Conservation (phyloP, 2,888 invertebrate species). For the Lycocerus yunnanus region DNA sequence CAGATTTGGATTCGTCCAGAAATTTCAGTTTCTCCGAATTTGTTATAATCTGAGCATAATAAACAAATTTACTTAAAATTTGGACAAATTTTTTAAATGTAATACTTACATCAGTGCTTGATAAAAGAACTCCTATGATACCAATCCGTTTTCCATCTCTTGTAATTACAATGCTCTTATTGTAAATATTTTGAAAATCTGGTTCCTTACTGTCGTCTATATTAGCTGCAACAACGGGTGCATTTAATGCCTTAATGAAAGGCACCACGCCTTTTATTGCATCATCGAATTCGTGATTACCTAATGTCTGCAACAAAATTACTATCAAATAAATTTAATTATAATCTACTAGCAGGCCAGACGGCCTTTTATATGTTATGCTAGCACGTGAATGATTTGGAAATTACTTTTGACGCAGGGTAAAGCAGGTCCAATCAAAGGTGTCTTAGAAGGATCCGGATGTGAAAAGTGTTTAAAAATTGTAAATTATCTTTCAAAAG, state of each 20-base stretch:
- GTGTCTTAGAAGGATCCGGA: no score
- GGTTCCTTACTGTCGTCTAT: slow-evolving; percentile 71
- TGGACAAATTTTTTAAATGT: no score
- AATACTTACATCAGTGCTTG: slow-evolving; percentile 65
- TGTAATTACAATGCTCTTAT: slow-evolving; percentile 68
- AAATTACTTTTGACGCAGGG: no score
- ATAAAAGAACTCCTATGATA: slow-evolving; percentile 75
- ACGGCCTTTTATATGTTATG: no score
- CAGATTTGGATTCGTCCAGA: slow-evolving; percentile 68
- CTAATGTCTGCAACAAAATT: slow-evolving; percentile 76
- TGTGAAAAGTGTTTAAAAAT: no score
- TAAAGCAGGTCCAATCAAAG: no score
- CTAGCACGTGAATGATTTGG: no score
- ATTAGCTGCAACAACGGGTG: slow-evolving; percentile 79
- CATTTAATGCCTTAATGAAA: slow-evolving; percentile 70
- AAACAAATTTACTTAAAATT: not conserved
- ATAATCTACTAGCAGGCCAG: no score
- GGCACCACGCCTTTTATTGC: slow-evolving; percentile 75
- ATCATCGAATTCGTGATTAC: slow-evolving; percentile 92
- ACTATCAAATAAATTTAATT: no score
- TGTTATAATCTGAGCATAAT: slow-evolving; percentile 63
- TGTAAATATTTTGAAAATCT: slow-evolving; percentile 62
- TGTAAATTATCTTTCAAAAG: no score
- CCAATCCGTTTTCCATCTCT: slow-evolving; percentile 71
- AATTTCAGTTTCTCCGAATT: slow-evolving; percentile 70